Evolutionary conservation across 2,797 vertebrate species (phyloP).

Genomic region (Oryzias dopingdopingensis): DNA sequence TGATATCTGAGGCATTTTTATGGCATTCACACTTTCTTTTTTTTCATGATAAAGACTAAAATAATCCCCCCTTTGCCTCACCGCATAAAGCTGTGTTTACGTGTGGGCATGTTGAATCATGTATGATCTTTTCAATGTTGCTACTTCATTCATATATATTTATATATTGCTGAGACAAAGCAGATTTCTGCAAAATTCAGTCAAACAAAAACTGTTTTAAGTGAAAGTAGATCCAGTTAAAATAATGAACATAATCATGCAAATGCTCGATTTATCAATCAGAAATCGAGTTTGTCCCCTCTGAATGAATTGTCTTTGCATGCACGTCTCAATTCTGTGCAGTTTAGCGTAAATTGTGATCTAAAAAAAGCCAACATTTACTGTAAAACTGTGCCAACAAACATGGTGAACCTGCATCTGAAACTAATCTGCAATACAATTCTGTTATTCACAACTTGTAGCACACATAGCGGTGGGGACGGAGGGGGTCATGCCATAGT

Average conservation of each 20-base stretch:
- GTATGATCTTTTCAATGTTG: too few species aligned
- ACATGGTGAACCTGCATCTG: slow-evolving; percentile 9
- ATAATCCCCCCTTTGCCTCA: too few species aligned
- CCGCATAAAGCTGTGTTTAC: too few species aligned
- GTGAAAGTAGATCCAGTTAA: neutral
- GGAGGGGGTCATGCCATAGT: slow-evolving; percentile 10
- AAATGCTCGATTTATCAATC: too few species aligned
- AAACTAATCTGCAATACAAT: slow-evolving; percentile 22
- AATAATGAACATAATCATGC: neutral
- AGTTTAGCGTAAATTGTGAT: slow-evolving; percentile 14
- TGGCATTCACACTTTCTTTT: too few species aligned
- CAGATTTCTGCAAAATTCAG: too few species aligned
- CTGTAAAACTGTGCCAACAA: slow-evolving; percentile 19
- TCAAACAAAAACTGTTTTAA: too few species aligned
- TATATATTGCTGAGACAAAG: too few species aligned
- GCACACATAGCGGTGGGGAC: slow-evolving; percentile 7
- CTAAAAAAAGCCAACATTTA: slow-evolving; percentile 3
- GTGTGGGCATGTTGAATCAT: too few species aligned
- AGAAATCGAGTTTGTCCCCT: neutral
- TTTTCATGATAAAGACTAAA: too few species aligned
- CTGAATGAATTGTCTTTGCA: neutral
- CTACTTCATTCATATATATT: too few species aligned
- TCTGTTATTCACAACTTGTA: slow-evolving; percentile 27
- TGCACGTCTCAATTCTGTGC: slow-evolving; percentile 16
- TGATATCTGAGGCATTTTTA: too few species aligned